Base-by-base conservation (phyloP, 2,888 invertebrate species). In the Deilephila elpenor region DNA sequence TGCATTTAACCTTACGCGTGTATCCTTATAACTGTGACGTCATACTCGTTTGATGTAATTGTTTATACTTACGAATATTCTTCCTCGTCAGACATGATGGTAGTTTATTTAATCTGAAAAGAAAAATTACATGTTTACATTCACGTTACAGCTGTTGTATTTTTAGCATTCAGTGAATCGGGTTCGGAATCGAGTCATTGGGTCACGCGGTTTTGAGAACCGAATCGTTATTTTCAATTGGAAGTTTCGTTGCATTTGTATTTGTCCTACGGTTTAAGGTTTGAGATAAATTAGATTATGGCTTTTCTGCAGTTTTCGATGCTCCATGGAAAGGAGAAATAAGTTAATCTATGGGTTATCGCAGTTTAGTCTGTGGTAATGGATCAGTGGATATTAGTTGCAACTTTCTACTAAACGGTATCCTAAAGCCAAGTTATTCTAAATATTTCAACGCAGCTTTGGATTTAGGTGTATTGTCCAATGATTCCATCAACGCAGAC, bases 71-170 rank as follows among this genome's bases (percentile, higher is more conserved):
- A 98, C 98, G 98, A 98, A 96, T 98, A 98, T 96, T 98, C 98
- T 95, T 98, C 98, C 95, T 98, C 98, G 96, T 98, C 98, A 96
- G 98, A 98, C 98, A 98, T 98, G 96, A 94, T 97, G 96, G 94
- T 95, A 93, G 90, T 87, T 93, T 94, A 89, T 90, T 83, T 86
- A 88, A 82, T 94, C 95, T 95, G 95, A 73, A 91, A 93, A 85
- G 78, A 77, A 88, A 88, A 87, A 67, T 34, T 56, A 82, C 75
- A 74, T 60, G 62, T 62, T 62, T 53, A 61, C 70, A 34, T 71
- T 71, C 5, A 56, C n/a, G 32, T 11, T 25, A 71, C 56, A 19
- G 70, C 20, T 71, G 53, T 53, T 59, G 14, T 61, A 67, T 67
- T 67, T 67, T 67, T 51, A 44, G 51, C 20, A 29, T 44, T 25